A percentile compares a stretch with the other conserved stretches of the same genome.
phyloP scores from a whole-genome alignment of 2,797 vertebrate species.

The Brachymystax lenok region DNA sequence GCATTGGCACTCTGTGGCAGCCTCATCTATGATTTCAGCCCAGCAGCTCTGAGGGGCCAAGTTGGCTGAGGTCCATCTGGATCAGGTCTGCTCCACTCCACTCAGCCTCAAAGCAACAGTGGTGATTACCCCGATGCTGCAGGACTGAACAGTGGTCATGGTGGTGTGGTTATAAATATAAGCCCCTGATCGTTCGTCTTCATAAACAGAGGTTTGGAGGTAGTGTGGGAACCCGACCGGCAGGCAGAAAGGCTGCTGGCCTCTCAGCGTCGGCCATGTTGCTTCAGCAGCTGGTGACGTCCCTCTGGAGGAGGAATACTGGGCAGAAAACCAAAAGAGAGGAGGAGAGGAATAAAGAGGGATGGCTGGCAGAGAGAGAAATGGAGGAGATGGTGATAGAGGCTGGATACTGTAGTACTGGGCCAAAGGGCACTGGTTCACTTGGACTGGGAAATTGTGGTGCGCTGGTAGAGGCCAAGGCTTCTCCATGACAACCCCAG shows the following conservation, averaged over 20 bases:
- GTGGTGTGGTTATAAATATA: constrained; percentile 87
- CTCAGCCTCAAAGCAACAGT: constrained; percentile 78
- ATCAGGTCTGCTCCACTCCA: constrained; percentile 78
- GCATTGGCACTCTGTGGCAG: constrained; percentile 75
- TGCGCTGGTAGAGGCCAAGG: constrained; percentile 28
- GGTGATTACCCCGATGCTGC: constrained; percentile 82
- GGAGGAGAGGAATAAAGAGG: constrained; percentile 54
- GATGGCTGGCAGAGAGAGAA: constrained; percentile 28
- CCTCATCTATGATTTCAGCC: constrained; percentile 81
- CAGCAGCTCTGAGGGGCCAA: constrained; percentile 72
- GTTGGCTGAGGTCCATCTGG: constrained; percentile 79
- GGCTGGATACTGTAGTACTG: constrained; percentile 36
- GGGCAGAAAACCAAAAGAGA: constrained; percentile 50
- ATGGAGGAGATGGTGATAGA: constrained; percentile 46
- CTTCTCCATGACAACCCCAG: constrained; percentile 3
- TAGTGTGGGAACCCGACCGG: constrained; percentile 76
- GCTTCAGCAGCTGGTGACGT: constrained; percentile 60
- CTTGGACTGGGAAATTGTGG: constrained; percentile 33
- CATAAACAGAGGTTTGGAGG: constrained; percentile 78
- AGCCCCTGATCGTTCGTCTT: constrained; percentile 80
- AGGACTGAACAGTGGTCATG: constrained; percentile 72
- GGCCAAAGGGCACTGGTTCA: not conserved
- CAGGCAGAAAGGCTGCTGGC: constrained; percentile 71
- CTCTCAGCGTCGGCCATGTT: constrained; percentile 55
- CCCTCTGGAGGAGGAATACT: constrained; percentile 57